Evolutionary conservation across 2,888 invertebrate species (phyloP), one percentile per base, ranked within the genome.

Genomic region (Saturnia pavonia): DNA sequence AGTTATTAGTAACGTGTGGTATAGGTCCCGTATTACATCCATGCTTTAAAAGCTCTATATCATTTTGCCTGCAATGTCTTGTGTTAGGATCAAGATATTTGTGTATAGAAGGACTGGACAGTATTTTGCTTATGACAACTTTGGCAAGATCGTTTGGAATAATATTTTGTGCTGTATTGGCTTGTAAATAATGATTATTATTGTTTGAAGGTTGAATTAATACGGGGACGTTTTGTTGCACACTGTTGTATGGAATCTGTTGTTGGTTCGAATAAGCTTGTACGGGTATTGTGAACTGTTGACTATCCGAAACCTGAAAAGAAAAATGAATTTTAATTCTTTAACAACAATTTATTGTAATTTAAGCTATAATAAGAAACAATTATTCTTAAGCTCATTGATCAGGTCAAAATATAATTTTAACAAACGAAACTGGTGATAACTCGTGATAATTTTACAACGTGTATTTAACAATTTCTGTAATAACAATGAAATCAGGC

Each of bases 231-330:
- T 69, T 34, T 1, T 42, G 69, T 9, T 71, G 71, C 68, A 67
- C 75, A 70, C 67, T 74, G 70, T 65, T 73, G 43, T 73, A 76
- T 16, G 69, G 48, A 51, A 70, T 75, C 69, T 76, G 80, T 72
- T 75, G 77, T 72, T 77, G 77, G 60, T 70, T 72, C 65, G 79
- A 77, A 67, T 77, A 81, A 66, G 77, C 71, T 75, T 80, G 83
- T 22, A 77, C 48, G 12, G 80, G 72, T 66, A 82, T 74, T 60
- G 80, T 75, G n/a, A 76, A 73, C n/a, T 80, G 69, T 54, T 79
- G 85, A 75, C 86, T 85, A 69, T 84, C 76, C 43, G 82, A 77
- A 34, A 84, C 83, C 90, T 90, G 86, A 1, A 88, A 88, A 34
- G 72, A 74, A 66, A 72, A 70, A 22, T 14, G 2, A 9, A 65